Percentiles rank a stretch among this genome's conserved stretches.
Conservation (phyloP, 2,888 invertebrate genomes). For the Platycnemis pennipes region DNA sequence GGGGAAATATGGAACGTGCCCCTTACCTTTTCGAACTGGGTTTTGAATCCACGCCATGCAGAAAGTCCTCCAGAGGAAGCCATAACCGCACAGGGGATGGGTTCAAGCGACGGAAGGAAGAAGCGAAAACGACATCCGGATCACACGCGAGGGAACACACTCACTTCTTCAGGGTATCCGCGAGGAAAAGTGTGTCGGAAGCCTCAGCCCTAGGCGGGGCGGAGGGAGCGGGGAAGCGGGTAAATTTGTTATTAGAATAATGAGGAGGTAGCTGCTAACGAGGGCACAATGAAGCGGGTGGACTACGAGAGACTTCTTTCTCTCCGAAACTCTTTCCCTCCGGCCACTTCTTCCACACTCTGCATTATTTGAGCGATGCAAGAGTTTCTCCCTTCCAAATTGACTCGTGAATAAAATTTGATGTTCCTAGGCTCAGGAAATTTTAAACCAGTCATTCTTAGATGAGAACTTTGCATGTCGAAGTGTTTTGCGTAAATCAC, state of each 20-base stretch:
- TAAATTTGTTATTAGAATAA: background rate
- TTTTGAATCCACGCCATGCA: slow-evolving; percentile 26
- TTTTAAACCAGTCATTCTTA: background rate
- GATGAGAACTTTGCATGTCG: background rate
- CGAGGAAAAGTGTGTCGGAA: background rate
- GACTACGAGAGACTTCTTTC: background rate
- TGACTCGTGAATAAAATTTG: background rate
- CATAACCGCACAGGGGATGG: background rate
- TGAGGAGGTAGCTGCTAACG: background rate
- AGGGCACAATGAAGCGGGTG: background rate
- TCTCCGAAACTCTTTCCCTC: background rate
- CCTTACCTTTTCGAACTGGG: slow-evolving; percentile 8
- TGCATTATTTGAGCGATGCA: too few species aligned
- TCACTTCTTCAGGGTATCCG: background rate
- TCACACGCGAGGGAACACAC: background rate
- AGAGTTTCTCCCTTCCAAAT: too few species aligned
- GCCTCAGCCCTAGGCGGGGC: background rate
- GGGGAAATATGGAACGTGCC: background rate
- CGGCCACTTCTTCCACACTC: too few species aligned
- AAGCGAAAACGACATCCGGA: background rate
- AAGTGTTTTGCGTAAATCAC: background rate
- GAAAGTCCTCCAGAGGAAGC: background rate
- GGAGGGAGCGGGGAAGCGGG: background rate
- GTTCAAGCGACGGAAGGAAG: background rate
- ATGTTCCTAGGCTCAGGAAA: background rate